A percentile compares a stretch with the other conserved stretches of the same genome.
Conservation (phyloP, 2,113 vertebrate species). For the Crocuta crocuta region DNA sequence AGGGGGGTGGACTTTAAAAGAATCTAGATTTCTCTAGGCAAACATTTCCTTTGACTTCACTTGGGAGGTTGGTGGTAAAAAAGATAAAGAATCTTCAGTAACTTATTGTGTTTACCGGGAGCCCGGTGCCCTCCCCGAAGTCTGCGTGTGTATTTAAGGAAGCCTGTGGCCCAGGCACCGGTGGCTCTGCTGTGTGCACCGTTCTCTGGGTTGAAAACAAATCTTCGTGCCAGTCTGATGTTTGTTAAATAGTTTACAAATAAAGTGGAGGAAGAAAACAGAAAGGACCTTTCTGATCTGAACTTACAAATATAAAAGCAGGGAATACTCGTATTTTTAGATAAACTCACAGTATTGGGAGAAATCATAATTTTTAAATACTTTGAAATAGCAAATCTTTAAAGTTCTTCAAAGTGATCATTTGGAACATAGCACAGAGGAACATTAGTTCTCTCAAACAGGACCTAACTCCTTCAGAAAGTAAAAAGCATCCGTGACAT, state of each 20-base stretch:
- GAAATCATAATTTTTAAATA: conserved; percentile 1
- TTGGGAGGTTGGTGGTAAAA: background rate
- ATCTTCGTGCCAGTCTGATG: background rate
- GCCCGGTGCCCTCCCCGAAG: background rate
- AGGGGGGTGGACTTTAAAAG: background rate
- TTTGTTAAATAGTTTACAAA: background rate
- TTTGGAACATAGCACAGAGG: background rate
- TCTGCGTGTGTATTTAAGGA: background rate
- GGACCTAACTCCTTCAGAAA: background rate
- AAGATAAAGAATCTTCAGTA: background rate
- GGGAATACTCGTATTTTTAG: background rate
- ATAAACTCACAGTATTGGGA: background rate
- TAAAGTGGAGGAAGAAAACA: background rate
- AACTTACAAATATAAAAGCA: background rate
- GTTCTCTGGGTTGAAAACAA: background rate
- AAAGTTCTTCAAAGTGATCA: background rate
- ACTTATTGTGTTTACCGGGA: background rate
- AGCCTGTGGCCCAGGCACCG: background rate
- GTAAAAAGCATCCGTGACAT: background rate
- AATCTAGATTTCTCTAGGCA: background rate
- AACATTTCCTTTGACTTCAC: background rate
- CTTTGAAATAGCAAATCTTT: too few relatives aligned
- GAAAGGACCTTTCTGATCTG: background rate
- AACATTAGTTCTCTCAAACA: background rate
- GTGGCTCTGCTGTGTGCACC: background rate